Evolutionary conservation across 2,113 vertebrate species (phyloP), one percentile per base, ranked within the genome.

Genomic region (Eclectus roratus): DNA sequence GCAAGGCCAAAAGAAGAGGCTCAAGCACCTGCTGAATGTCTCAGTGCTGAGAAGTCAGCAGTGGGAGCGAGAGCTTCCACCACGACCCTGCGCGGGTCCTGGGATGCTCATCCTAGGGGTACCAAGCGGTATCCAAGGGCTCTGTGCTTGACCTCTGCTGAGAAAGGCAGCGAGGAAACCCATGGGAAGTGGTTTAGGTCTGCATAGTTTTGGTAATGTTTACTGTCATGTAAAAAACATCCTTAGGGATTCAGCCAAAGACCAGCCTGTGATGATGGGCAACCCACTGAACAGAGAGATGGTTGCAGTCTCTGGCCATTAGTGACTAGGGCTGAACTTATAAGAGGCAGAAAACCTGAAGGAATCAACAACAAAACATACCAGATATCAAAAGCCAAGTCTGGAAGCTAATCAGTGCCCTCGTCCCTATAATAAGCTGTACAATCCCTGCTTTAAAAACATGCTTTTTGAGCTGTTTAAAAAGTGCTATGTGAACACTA

Each of bases 81-180:
- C 69, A 58, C 0, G 9, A 58, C 14, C 24, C 13, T 1, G 0
- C 1, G 1, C 0, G 2, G 23, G 13, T 55, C 33, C 58, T 41
- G 44, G 28, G 46, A 88, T 1, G 3, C 55, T 80, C 25, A 25
- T 47, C 29, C 76, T 43, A 39, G 14, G 2, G 25, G 21, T 23
- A 72, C 39, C 46, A n/a, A 88, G 15, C 0, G 5, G 71, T 73
- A 60, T 70, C 31, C 49, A 69, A 68, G 7, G 37, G 28, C 17
- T 85, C 41, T 61, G 53, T 4, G 0, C 43, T 53, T 20, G 11
- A 12, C 28, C 27, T 71, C 61, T 61, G 72, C 71, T n/a, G 27
- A 39, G 69, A 61, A 73, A 63, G 70, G 55, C 55, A 81, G 61
- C 1, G 2, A 68, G 24, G 28, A 68, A 84, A 47, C 29, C 31